Evolutionary conservation across 2,797 vertebrate species (phyloP).

Genomic region (Leuciscus waleckii): DNA sequence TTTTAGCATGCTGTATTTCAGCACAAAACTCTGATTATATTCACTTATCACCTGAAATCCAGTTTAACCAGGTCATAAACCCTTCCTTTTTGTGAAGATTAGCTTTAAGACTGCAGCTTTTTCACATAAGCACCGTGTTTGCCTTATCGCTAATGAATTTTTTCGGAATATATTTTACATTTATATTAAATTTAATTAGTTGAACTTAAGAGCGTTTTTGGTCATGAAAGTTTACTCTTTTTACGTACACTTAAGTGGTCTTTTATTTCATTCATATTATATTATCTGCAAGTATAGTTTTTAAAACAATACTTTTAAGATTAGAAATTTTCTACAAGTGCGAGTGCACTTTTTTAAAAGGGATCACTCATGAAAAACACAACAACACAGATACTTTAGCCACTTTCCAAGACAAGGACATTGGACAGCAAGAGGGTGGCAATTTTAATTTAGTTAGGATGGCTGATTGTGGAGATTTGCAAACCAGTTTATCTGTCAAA

Average conservation of each 20-base stretch:
- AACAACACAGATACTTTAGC: neutral
- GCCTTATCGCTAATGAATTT: neutral
- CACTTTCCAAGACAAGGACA: slow-evolving; percentile 7
- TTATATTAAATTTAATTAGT: neutral
- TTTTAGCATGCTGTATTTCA: neutral
- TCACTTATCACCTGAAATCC: neutral
- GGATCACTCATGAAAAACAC: neutral
- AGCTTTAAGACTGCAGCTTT: neutral
- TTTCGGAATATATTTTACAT: neutral
- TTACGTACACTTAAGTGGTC: neutral
- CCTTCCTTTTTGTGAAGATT: neutral
- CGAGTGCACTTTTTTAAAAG: neutral
- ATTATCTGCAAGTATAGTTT: neutral
- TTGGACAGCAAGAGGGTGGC: neutral
- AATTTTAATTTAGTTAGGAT: neutral
- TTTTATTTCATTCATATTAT: neutral
- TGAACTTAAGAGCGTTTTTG: neutral
- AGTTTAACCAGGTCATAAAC: neutral
- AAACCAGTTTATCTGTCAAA: slow-evolving; percentile 37
- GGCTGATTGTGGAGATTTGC: slow-evolving; percentile 24
- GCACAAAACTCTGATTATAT: neutral
- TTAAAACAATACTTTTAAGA: neutral
- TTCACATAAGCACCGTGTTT: neutral
- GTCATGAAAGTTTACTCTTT: neutral
- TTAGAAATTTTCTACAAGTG: neutral